Percentiles rank a stretch among this genome's conserved stretches.
phyloP scores from a whole-genome alignment of 2,113 vertebrate species.

The Scomber japonicus region DNA sequence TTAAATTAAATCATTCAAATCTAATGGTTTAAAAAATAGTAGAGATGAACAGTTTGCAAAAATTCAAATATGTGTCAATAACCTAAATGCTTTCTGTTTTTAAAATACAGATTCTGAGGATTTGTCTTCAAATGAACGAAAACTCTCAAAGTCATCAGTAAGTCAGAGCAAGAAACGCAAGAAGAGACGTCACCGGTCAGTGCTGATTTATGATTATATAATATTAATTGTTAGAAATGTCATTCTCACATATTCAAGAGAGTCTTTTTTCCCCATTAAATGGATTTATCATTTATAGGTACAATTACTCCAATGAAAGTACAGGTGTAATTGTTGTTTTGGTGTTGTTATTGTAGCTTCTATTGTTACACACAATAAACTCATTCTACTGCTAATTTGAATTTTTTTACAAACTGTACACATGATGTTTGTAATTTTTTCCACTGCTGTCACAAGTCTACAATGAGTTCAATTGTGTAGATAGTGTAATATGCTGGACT shows the following conservation, averaged over 20 bases:
- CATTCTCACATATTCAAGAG: background rate
- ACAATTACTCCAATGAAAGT: too few species aligned
- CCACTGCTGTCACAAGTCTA: too few species aligned
- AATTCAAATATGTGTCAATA: background rate
- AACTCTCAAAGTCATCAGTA: conserved; percentile 93
- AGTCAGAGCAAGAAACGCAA: conserved; percentile 98
- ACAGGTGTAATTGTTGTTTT: background rate
- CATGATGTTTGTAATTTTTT: background rate
- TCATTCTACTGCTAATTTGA: background rate
- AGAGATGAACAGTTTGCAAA: background rate
- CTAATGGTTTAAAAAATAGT: background rate
- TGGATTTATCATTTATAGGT: background rate
- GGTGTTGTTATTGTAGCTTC: background rate
- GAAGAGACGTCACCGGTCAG: conserved; percentile 96
- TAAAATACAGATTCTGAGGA: conserved; percentile 93
- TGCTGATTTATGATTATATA: conserved; percentile 16
- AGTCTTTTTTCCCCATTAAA: background rate
- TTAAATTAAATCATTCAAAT: background rate
- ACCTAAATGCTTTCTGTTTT: conserved; percentile 6
- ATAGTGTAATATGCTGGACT: background rate
- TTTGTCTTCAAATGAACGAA: conserved; percentile 95
- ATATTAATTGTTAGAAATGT: background rate
- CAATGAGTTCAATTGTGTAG: too few species aligned
- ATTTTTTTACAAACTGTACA: background rate
- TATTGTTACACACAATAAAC: background rate